phyloP scores from a whole-genome alignment of 2,113 vertebrate species.

The Pangasianodon hypophthalmus region DNA sequence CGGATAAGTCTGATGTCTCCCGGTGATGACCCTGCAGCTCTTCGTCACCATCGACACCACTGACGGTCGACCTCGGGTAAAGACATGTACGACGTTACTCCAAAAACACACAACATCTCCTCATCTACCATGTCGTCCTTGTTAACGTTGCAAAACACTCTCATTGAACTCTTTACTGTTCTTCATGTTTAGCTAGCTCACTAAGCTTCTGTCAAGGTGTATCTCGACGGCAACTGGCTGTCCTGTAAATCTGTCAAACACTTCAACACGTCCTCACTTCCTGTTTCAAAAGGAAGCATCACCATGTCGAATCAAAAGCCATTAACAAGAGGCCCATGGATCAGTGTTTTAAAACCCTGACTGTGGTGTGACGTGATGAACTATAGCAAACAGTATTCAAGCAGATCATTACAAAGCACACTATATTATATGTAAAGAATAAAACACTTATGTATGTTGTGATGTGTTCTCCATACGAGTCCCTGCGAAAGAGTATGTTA shows the following conservation, averaged over 20 bases:
- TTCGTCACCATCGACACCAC: neutral
- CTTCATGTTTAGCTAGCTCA: neutral
- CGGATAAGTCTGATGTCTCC: neutral
- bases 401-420: neutral
- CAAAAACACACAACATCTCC: neutral
- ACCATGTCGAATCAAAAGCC: neutral
- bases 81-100: neutral
- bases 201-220: neutral
- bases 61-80: neutral
- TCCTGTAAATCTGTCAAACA: neutral
- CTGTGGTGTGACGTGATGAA: neutral
- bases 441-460: neutral
- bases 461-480: neutral
- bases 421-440: neutral
- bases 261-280: neutral
- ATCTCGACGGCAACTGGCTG: neutral
- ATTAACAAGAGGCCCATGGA: neutral
- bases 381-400: neutral
- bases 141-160: neutral
- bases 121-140: too few species aligned
- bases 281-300: neutral
- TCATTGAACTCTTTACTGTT: neutral
- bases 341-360: neutral
- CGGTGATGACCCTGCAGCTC: too few species aligned
- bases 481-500: neutral